phyloP scores from a whole-genome alignment of 2,113 vertebrate genomes.

The Motacilla tschutschensis region DNA sequence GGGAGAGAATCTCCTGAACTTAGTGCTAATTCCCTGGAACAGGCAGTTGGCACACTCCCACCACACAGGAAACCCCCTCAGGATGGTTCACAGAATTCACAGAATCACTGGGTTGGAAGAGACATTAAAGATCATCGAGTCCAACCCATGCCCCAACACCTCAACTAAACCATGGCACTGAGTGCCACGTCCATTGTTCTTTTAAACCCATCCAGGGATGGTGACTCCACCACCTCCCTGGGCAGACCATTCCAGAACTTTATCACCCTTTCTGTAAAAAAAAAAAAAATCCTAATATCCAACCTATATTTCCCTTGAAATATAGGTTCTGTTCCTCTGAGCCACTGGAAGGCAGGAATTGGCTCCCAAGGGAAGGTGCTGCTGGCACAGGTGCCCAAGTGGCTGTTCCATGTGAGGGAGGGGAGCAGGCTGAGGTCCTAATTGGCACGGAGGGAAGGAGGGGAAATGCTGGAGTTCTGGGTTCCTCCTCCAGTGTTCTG shows the following conservation, averaged over 20 bases:
- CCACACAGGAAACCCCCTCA: background rate
- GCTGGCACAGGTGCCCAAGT: background rate
- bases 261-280: background rate
- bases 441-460: constrained; percentile 4
- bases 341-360: background rate
- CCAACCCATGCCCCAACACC: background rate
- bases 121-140: background rate
- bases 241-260: background rate
- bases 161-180: background rate
- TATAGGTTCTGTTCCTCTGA: background rate
- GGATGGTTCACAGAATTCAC: background rate
- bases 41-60: background rate
- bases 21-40: background rate
- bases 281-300: background rate
- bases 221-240: background rate
- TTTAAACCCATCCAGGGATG: background rate
- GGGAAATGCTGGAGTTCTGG: background rate
- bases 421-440: background rate
- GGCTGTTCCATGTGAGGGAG: background rate
- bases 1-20: background rate
- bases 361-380: background rate
- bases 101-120: background rate
- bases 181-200: background rate
- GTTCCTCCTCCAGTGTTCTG: constrained; percentile 48
- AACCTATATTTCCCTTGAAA: background rate